Conservation (phyloP, 2,113 vertebrate species). For the Sturnus vulgaris region DNA sequence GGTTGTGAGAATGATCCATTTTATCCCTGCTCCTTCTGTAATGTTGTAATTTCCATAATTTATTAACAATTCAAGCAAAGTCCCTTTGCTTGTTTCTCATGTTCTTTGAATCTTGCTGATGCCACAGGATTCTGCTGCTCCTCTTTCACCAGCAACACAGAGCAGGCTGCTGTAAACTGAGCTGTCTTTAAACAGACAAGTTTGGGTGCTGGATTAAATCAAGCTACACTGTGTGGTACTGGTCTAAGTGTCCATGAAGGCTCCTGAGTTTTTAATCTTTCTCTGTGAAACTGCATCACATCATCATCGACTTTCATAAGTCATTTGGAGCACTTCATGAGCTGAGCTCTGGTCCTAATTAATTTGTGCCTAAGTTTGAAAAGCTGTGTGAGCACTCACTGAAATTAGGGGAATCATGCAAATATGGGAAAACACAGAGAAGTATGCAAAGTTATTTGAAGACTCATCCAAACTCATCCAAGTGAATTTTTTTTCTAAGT, state of each 20-base stretch:
- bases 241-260: background rate
- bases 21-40: background rate
- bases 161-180: background rate
- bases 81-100: background rate
- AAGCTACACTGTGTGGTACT: background rate
- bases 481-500: background rate
- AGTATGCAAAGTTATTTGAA: background rate
- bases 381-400: background rate
- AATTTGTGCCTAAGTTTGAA: background rate
- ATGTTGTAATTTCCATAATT: background rate
- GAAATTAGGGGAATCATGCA: background rate
- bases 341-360: background rate
- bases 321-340: background rate
- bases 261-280: background rate
- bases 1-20: background rate
- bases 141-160: background rate
- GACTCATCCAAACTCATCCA: background rate
- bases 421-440: background rate
- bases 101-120: constrained; percentile 4
- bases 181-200: background rate
- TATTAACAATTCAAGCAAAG: background rate
- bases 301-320: background rate
- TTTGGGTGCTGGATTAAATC: background rate
- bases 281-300: background rate
- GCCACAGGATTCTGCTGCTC: background rate